phyloP scores from a whole-genome alignment of 37 sponge, comb jelly and placozoan species.

The Ianthella basta region DNA sequence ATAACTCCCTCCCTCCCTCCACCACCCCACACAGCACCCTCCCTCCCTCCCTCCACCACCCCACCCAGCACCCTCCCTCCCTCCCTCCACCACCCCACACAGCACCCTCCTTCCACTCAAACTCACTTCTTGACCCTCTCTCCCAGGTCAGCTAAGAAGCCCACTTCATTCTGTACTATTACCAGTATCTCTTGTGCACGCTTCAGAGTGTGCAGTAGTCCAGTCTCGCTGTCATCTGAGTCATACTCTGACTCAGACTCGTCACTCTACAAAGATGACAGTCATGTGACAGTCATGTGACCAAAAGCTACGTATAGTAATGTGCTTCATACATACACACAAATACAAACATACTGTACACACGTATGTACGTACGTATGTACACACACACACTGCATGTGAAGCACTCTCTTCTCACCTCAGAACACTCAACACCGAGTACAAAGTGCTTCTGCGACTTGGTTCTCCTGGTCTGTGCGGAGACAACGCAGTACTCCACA shows the following conservation, averaged over 20 bases:
- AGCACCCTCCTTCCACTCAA: background rate
- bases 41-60: no score
- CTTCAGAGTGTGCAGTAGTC: conserved; percentile 32
- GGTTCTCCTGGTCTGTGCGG: background rate
- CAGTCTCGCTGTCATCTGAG: conserved; percentile 10
- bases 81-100: no score
- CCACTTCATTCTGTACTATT: conserved; percentile 73
- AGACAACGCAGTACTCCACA: conserved; percentile 68
- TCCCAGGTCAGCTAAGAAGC: conserved; percentile 63
- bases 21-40: background rate
- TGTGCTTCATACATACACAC: conserved; percentile 4
- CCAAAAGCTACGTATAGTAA: no score
- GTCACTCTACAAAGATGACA: background rate
- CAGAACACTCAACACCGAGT: no score
- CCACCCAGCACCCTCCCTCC: background rate
- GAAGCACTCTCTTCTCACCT: no score
- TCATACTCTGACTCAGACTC: conserved; percentile 12
- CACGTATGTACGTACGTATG: no score
- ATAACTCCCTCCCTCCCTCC: background rate
- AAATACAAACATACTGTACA: background rate
- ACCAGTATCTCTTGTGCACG: conserved; percentile 72
- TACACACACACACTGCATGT: no score
- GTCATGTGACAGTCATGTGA: conserved; percentile 6
- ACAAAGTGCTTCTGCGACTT: no score
- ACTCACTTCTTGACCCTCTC: conserved; percentile 88